A percentile compares a stretch with the other conserved stretches of the same genome.
Evolutionary conservation across 2,113 vertebrate species (phyloP).

Genomic region (Notothenia coriiceps): DNA sequence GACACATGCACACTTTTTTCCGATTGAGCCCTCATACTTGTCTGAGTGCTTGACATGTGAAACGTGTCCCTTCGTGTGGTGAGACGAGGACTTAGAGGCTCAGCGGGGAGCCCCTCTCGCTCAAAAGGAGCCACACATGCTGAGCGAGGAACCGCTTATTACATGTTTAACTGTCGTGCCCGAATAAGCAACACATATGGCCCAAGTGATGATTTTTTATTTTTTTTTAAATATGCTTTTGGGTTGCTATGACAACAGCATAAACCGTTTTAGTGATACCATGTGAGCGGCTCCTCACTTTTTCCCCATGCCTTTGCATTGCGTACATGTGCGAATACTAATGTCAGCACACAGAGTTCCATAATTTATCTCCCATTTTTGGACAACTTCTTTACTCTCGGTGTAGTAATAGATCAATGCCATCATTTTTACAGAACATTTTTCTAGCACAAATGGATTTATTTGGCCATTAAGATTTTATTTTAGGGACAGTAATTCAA

Average conservation of each 20-base stretch:
- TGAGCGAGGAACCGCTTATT: slow-evolving; percentile 74
- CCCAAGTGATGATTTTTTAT: slow-evolving; percentile 50
- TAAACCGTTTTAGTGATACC: slow-evolving; percentile 76
- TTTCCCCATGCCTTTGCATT: slow-evolving; percentile 59
- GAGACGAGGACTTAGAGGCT: slow-evolving; percentile 63
- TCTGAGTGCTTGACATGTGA: slow-evolving; percentile 38
- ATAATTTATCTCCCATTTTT: neutral
- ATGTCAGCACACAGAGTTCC: neutral
- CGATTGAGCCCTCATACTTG: slow-evolving; percentile 16
- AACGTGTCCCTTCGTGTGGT: slow-evolving; percentile 52
- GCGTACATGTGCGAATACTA: neutral
- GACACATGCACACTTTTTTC: slow-evolving; percentile 29
- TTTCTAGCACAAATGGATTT: neutral
- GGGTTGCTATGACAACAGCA: slow-evolving; percentile 65
- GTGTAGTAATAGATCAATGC: neutral
- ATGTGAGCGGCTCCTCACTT: slow-evolving; percentile 69
- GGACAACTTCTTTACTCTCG: neutral
- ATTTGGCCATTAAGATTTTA: neutral
- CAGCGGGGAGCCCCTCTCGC: slow-evolving; percentile 43
- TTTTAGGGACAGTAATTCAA: neutral
- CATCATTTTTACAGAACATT: too few relatives aligned
- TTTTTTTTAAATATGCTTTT: slow-evolving; percentile 71
- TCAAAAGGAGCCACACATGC: slow-evolving; percentile 53
- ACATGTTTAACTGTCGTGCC: slow-evolving; percentile 71
- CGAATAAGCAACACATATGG: slow-evolving; percentile 73